phyloP scores from a whole-genome alignment of 2,797 vertebrate species.

The Delichon dasypus region DNA sequence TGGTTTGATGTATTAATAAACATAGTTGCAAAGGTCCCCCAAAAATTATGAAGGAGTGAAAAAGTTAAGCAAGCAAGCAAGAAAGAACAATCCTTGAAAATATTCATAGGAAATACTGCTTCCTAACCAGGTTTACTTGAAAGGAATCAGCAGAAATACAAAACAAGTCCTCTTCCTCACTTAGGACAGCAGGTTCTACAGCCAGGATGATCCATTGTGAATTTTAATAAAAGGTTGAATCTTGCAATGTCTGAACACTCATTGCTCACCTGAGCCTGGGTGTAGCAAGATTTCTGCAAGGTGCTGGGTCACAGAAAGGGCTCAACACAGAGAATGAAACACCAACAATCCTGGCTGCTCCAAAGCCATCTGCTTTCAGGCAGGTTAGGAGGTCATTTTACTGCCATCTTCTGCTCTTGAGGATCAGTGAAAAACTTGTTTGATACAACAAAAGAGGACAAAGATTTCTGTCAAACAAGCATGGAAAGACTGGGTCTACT shows the following conservation, averaged over 20 bases:
- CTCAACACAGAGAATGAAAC: neutral
- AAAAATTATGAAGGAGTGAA: slow-evolving; percentile 36
- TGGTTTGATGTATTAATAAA: slow-evolving; percentile 59
- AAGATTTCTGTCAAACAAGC: neutral
- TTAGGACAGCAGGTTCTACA: neutral
- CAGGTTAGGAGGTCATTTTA: neutral
- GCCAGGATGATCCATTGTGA: neutral
- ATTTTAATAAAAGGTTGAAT: neutral
- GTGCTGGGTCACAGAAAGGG: neutral
- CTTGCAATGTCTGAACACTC: neutral
- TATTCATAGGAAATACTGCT: neutral
- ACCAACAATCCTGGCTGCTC: neutral
- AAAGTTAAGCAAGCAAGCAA: neutral
- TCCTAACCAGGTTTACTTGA: neutral
- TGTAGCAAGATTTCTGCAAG: neutral
- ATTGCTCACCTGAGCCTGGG: neutral
- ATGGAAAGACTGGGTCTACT: neutral
- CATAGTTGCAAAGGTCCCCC: slow-evolving; percentile 15
- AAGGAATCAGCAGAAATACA: neutral
- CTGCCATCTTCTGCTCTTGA: neutral
- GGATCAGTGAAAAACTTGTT: neutral
- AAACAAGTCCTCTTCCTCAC: neutral
- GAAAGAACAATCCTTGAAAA: neutral
- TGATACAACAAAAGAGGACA: neutral
- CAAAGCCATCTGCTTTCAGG: neutral